Evolutionary conservation across 2,113 vertebrate genomes (phyloP), one percentile per base, ranked within the genome.

Genomic region (Myotis davidii): DNA sequence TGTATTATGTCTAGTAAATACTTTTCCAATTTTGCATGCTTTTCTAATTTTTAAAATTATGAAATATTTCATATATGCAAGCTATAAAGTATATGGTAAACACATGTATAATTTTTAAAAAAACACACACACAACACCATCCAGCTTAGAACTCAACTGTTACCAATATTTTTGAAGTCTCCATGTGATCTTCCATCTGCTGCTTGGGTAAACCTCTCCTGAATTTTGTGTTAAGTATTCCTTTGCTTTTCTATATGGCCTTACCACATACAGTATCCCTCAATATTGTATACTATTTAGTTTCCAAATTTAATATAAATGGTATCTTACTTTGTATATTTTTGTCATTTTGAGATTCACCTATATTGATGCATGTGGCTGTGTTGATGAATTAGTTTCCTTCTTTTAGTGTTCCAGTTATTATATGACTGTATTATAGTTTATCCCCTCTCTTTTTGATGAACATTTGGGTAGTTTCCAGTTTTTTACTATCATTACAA

Each of bases 291-390:
- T 50, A 82, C 32, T 77, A 2, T 78, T 77, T 91, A 73, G 29
- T 79, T 93, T 88, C 72, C 84, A 42, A 94, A 91, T 27, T 91
- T 88, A 61, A 29, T 42, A 27, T 78, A 78, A 73, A 37, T 67
- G 27, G 6, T 37, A 37, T 59, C 39, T 61, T 61, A 48, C 39
- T 61, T 82, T 54, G 18, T 88, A 6, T 88, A 65, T 61, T 86
- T 95, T 64, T 94, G 42, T 50, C 20, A 48, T 93, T 64, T 76
- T 56, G 52, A 45, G 61, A 50, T 73, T 73, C 14, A 78, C n/a
- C 11, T 23, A 72, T 77, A 64, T 45, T 50, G 27, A 64, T 56
- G n/a, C 5, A 23, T 61, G 59, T 70, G 67, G n/a, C n/a, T 37
- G 0, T 95, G n/a, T 70, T 72, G 34, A 70, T 90, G 52, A 39